A percentile compares a stretch with the other conserved stretches of the same genome.
These are phyloP conservation scores for Sepioteuthis lessoniana DNA, from an alignment of 2,888 invertebrate genomes.

Conservation along the genomic window DNA sequence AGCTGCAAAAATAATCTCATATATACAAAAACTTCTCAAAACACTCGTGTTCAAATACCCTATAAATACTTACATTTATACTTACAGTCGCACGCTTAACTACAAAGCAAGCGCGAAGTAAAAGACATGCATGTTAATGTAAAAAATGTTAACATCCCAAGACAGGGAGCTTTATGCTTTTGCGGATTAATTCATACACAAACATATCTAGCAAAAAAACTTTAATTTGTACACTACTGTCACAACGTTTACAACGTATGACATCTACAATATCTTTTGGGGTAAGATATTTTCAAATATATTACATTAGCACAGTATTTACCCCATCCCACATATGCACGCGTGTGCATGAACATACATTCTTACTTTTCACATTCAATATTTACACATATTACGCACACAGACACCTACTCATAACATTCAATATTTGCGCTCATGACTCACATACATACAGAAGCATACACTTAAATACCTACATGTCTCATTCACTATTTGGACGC, in stretches of 20 bases:
- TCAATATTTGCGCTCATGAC: no score
- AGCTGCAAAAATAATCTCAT: background rate
- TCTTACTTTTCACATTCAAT: no score
- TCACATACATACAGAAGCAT: no score
- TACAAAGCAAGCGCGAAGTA: background rate
- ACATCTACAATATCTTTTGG: background rate
- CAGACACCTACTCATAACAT: background rate
- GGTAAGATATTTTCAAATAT: background rate
- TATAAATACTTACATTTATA: background rate
- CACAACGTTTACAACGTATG: background rate
- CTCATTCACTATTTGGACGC: no score
- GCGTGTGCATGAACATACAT: no score
- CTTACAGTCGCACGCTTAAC: background rate
- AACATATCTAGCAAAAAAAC: background rate
- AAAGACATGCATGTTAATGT: background rate
- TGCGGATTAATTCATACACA: background rate
- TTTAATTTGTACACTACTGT: background rate
- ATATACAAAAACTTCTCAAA: background rate
- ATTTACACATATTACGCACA: background rate
- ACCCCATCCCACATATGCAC: background rate
- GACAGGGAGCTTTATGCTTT: background rate
- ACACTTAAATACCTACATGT: no score
- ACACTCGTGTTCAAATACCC: background rate
- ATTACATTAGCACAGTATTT: background rate
- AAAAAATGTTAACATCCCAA: background rate